Evolutionary conservation across 2,888 invertebrate genomes (phyloP), one percentile per base, ranked within the genome.

Genomic region (Lapara coniferarum): DNA sequence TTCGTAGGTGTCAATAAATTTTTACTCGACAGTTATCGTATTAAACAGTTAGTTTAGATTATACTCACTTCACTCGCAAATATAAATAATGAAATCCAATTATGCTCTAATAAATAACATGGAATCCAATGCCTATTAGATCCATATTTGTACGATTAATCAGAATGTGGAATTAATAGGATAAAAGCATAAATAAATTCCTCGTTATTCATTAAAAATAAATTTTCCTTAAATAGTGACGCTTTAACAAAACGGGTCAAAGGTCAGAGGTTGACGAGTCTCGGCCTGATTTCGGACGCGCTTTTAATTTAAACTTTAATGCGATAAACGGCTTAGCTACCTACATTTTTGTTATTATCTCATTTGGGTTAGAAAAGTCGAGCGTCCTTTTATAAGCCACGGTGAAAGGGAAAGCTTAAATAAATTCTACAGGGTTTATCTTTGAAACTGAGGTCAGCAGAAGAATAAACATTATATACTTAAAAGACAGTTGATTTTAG

Each of bases 241-340:
- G 12, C 19, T 63, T 63, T 46, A 16, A 14, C 49, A 63, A 46
- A 63, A 49, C 13, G 16, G 63, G 63, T 63, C 49, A 63, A 12
- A 63, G 49, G 63, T 63, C 49, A 37, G 6, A 30, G 2, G 13
- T 57, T 46, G 3, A 44, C 49, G 46, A 49, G 63, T 14, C 13
- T 13, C 13, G 12, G 13, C 16, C 63, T 63, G 46, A 19, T 55
- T 49, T 46, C 63, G 63, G 63, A 19, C 19, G 63, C 12, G 63
- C 63, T 55, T 55, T 55, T 19, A 55, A 49, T 49, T 63, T 49
- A n/a, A 63, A 63, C 63, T 19, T 63, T 49, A 63, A 63, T 63
- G 10, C 44, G 16, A 44, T 46, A 10, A 63, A 46, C 49, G 49
- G 7, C 49, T 49, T 63, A 49, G 46, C 49, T 19, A 49, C 49